Base-by-base conservation (phyloP, 2,113 vertebrate species). In the Eurystomus gularis region DNA sequence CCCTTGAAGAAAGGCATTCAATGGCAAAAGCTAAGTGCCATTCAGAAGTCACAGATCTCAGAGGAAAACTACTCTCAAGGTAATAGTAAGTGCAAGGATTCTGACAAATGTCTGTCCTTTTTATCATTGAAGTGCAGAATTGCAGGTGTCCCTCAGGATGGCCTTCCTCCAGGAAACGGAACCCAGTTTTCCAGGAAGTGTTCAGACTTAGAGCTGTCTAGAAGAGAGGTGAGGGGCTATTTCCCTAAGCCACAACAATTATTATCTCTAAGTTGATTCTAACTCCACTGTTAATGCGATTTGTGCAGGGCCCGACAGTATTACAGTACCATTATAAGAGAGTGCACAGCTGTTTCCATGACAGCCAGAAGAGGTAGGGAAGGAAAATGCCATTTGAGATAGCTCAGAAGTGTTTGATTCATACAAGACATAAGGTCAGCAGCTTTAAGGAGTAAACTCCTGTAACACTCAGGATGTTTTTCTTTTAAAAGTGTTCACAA, bases 251-350 rank as follows among this genome's bases (percentile, higher is more conserved):
- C 85, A 72, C 70, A 65, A 65, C 26, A 18, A 66, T 78, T 76
- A 42, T 80, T 83, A 57, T 17, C 49, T 35, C 89, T 88, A 84
- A 92, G 70, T 48, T 90, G 57, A 96, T 91, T 94, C 46, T 72
- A 68, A 8, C 64, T 80, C 40, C n/a, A 31, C 85, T 87, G 77
- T 82, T 96, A 88, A 96, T 79, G 54, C 90, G 88, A 92, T 96
- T 93, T 96, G 58, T 83, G 73, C 6, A 1, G 17, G 3, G 42
- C 51, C 60, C 37, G 24, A 58, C 23, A 70, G 64, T 44, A 82
- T 91, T 84, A 80, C 14, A 33, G 70, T 73, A 83, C 42, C 77
- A 79, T 73, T 68, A 79, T 79, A 61, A 46, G n/a, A 86, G 71
- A 37, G 35, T 23, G 10, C 37, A 46, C 0, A 2, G 52, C 49